Base-by-base conservation (phyloP, 1,140 invertebrate genomes). In the Aphaenogaster floridana region DNA sequence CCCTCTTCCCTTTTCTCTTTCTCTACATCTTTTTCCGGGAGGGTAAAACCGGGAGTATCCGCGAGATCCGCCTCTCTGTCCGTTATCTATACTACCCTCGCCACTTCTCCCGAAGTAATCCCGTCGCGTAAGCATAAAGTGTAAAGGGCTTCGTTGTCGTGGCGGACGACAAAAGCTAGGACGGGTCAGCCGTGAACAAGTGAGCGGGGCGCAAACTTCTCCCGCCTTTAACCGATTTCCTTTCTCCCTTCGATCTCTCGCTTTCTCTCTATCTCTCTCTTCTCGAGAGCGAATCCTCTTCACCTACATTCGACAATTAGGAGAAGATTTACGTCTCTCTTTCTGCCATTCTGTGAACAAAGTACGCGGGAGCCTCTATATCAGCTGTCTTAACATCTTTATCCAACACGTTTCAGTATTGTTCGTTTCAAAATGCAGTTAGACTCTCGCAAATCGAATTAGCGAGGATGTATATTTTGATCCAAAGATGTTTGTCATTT, bases 111-210 rank as follows among this genome's bases (percentile, higher is more conserved):
- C 64, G 11, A 69, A 79, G 59, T 83, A 72, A 87, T 87, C 57
- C 39, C 28, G 79, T 50, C 57, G 39, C 50, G 86, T 87, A 74
- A 86, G 86, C 86, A 84, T 84, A 84, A 87, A 87, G 42, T n/a
- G 39, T 71, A 86, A 72, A 83, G 39, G n/a, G 34, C 57, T 80
- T 81, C 54, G 39, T 48, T 36, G 74, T 76, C 69, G 28, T 61
- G 21, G 28, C 52, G 45, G 42, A 64, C 34, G 78, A 83, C 64
- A 69, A 77, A 85, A 68, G 78, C 52, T 48, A 5, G 54, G 39
- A 57, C 64, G 28, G 63, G 74, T 84, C 72, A 85, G 48, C 48
- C 59, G 66, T 77, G 54, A 72, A 13, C n/a, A 21, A 48, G 17
- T 1, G 64, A 45, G 45, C 15, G 48, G 17, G 34, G 17, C 36